Evolutionary conservation across 2,113 vertebrate species (phyloP).

Genomic region (Pseudopodoces humilis): DNA sequence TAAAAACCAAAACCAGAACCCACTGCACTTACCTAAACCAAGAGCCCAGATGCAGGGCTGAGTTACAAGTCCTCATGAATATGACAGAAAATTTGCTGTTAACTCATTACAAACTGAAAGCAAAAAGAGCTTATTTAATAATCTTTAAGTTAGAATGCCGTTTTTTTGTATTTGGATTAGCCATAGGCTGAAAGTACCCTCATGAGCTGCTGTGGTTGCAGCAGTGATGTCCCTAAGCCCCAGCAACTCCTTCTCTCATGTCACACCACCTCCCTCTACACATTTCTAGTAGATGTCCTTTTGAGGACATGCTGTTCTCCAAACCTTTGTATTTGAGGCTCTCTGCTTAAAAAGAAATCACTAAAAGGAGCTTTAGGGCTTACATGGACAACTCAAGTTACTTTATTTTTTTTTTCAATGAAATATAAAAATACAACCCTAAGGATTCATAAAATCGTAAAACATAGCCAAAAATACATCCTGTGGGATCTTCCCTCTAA

Average conservation of each 20-base stretch:
- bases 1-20: not conserved
- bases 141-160: rapidly evolving
- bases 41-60: not conserved
- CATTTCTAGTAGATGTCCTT: not conserved
- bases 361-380: not conserved
- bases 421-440: not conserved
- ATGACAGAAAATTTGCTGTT: not conserved
- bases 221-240: not conserved
- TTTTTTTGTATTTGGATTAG: not conserved
- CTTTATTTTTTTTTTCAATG: not conserved
- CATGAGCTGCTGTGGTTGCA: not conserved
- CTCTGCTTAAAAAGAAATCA: not conserved
- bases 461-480: not conserved
- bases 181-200: not conserved
- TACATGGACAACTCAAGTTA: not conserved
- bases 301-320: not conserved
- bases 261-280: not conserved
- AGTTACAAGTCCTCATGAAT: not conserved
- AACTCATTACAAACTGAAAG: not conserved
- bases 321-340: not conserved
- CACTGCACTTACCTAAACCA: not conserved
- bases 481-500: not conserved
- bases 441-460: not conserved
- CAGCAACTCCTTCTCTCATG: not conserved
- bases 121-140: not conserved